Conservation (phyloP, 1,140 invertebrate genomes). For the Galendromus occidentalis region DNA sequence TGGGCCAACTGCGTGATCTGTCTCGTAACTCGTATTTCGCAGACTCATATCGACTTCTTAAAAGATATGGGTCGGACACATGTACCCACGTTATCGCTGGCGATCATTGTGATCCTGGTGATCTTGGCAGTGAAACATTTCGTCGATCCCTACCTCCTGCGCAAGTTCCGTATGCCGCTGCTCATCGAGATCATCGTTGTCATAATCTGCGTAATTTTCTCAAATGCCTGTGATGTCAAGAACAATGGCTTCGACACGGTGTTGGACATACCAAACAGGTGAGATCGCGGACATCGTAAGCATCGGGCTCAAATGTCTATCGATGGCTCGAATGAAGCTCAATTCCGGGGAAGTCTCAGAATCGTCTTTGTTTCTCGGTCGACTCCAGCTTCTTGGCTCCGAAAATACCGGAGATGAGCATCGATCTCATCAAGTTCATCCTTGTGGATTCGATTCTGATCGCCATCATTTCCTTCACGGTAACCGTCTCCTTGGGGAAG, state of each 20-base stretch:
- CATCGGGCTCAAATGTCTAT: too few species aligned
- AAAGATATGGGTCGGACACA: neutral
- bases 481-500: conserved; percentile 37
- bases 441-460: conserved; percentile 29
- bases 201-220: neutral
- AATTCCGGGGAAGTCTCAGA: too few species aligned
- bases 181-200: neutral
- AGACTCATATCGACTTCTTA: conserved; percentile 46
- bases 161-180: neutral
- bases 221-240: neutral
- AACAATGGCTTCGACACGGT: neutral
- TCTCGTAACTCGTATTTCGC: too few species aligned
- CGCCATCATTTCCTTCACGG: conserved; percentile 35
- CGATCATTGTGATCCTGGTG: neutral
- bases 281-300: neutral
- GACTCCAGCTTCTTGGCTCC: neutral
- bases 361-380: too few species aligned
- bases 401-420: neutral
- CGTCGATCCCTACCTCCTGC: neutral
- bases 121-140: neutral
- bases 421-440: conserved; percentile 23
- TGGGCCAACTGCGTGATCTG: too few species aligned
- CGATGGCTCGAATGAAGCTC: too few species aligned
- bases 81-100: neutral
- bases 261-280: neutral